These are phyloP conservation scores for Lagorchestes hirsutus DNA, from an alignment of 2,797 vertebrate species.

Conservation along the genomic window DNA sequence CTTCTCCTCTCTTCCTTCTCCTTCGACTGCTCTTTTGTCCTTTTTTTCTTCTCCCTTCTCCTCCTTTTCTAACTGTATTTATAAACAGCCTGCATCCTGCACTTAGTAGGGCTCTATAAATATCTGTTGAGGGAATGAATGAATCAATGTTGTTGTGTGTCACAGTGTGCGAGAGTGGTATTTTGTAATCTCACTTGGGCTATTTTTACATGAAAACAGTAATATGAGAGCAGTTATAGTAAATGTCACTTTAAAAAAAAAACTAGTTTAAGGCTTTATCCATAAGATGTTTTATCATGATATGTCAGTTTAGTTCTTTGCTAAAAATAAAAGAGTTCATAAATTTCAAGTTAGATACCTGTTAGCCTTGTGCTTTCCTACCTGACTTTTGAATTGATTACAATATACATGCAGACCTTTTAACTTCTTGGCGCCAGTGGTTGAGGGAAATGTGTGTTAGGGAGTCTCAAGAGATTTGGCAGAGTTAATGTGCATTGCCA, in stretches of 20 bases:
- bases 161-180: not conserved
- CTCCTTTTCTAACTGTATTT: not conserved
- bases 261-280: conserved; percentile 11
- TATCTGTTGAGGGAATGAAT: not conserved
- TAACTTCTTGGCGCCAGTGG: conserved; percentile 77
- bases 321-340: conserved; percentile 50
- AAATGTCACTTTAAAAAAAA: not conserved
- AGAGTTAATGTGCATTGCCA: conserved; percentile 66
- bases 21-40: not conserved
- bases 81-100: not conserved
- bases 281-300: not conserved
- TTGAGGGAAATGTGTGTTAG: conserved; percentile 67
- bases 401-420: conserved; percentile 74
- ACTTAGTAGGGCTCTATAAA: not conserved
- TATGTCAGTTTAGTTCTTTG: conserved; percentile 47
- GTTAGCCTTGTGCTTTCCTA: conserved; percentile 10
- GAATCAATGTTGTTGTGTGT: not conserved
- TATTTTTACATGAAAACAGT: not conserved
- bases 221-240: not conserved
- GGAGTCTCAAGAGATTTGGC: conserved; percentile 62
- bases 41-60: not conserved
- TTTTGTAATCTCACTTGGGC: not conserved
- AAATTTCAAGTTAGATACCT: conserved; percentile 52
- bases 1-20: not conserved
- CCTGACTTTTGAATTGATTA: conserved; percentile 79